Percentiles rank a stretch among this genome's conserved stretches.
Conservation (phyloP, 30 jellyfish, hydroid and myxozoan species). For the Hydractinia echinata region DNA sequence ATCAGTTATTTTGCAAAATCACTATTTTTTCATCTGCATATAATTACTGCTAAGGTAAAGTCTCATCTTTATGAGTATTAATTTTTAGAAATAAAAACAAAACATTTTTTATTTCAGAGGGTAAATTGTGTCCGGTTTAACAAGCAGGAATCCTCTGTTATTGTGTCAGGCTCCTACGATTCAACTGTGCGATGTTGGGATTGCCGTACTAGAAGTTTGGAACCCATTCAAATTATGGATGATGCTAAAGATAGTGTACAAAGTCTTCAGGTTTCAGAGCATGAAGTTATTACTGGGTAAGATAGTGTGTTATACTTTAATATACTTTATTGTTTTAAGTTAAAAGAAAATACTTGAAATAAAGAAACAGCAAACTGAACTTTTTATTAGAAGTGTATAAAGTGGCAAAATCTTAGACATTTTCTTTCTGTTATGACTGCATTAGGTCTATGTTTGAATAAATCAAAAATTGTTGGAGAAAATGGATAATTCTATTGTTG, state of each 20-base stretch:
- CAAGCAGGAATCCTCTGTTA: conserved; percentile 71
- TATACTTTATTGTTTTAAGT: background rate
- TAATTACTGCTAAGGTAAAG: too few relatives aligned
- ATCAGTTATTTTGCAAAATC: too few relatives aligned
- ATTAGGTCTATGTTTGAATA: too few relatives aligned
- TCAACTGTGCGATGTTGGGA: conserved; percentile 96
- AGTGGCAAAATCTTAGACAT: too few relatives aligned
- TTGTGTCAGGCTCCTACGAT: conserved; percentile 94
- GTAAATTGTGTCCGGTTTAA: conserved; percentile 73
- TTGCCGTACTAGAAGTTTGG: conserved; percentile 66
- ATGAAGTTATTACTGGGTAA: conserved; percentile 77
- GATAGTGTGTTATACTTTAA: background rate
- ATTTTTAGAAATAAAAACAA: background rate
- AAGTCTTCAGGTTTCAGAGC: conserved; percentile 63
- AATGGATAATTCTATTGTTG: too few relatives aligned
- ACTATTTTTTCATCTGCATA: too few relatives aligned
- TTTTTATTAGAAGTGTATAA: too few relatives aligned
- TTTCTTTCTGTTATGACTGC: too few relatives aligned
- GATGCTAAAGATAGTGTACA: conserved; percentile 93
- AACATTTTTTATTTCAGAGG: conserved; percentile 43
- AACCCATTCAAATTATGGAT: conserved; percentile 73
- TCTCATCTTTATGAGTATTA: too few relatives aligned
- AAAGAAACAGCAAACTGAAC: too few relatives aligned
- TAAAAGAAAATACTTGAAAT: too few relatives aligned
- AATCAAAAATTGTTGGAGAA: too few relatives aligned